A percentile compares a stretch with the other conserved stretches of the same genome.
Evolutionary conservation across 2,113 vertebrate species (phyloP).

Genomic region (Pavo muticus): DNA sequence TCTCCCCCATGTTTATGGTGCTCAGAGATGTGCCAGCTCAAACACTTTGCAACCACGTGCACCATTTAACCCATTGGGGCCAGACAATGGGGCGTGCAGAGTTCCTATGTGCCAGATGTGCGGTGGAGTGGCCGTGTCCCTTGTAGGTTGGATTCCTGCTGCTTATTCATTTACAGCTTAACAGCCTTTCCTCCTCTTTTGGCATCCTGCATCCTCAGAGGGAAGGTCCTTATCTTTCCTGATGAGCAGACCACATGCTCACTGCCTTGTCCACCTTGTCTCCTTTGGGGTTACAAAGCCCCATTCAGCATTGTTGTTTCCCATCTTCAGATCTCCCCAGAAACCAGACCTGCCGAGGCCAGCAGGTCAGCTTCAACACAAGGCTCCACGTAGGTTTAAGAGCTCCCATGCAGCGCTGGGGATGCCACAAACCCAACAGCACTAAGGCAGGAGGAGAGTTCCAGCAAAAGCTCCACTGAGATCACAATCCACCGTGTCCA

Average conservation of each 20-base stretch:
- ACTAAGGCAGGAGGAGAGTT: background rate
- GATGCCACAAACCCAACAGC: background rate
- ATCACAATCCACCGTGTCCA: background rate
- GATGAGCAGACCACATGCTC: background rate
- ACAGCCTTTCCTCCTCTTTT: background rate
- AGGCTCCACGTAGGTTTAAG: background rate
- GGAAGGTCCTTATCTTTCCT: background rate
- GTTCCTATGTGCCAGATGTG: background rate
- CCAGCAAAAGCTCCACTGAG: background rate
- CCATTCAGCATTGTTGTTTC: fast-evolving
- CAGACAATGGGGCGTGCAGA: background rate
- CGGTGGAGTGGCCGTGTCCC: fast-evolving
- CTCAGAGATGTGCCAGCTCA: background rate
- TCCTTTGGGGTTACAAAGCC: background rate
- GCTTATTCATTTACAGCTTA: background rate
- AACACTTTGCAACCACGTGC: background rate
- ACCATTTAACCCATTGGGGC: background rate
- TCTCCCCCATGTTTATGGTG: constrained; percentile 20
- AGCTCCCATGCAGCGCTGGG: background rate
- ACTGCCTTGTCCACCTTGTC: background rate
- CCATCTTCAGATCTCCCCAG: background rate
- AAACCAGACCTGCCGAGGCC: fast-evolving
- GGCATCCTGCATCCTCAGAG: background rate
- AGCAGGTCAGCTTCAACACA: background rate
- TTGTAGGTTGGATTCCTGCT: background rate